Base-by-base conservation (phyloP, 1,140 invertebrate genomes). In the Cyclargus thomasi region DNA sequence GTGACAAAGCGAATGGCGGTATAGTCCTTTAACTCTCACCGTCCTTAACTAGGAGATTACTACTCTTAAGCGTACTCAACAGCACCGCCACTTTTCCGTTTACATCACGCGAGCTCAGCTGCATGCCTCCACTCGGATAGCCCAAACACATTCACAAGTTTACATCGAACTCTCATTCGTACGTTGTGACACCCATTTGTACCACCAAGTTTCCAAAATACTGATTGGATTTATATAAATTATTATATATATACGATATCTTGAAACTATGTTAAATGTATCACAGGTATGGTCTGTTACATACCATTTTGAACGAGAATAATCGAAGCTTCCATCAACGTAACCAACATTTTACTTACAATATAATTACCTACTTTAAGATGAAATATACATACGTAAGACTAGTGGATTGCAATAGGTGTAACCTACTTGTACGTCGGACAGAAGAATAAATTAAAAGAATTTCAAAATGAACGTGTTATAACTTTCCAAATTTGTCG, bases 221-320 rank as follows among this genome's bases (percentile, higher is more conserved):
- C 71, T 72, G 71, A 72, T 72, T 67, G 70, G 67, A 69, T 63
- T 67, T 59, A 69, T 29, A 64, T 69, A 17, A 69, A 67, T 69
- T 65, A 68, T 70, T 68, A 67, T 67, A 69, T 67, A 67, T 67
- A 69, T 63, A 71, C 39, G 65, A 59, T 69, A 69, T 67, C 65
- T 67, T 68, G 47, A 67, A 65, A 67, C 64, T 70, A 67, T 70
- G 64, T 70, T 70, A 67, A 65, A 67, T 70, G 68, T 74, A 74
- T 72, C 73, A 74, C 73, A 74, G 73, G 70, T 74, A 72, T 74
- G 72, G 68, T 67, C 70, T 62, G 68, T 57, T 59, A 68, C 73
- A 74, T 72, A 74, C 73, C 73, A 74, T 71, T 67, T 70, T 72
- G 70, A 70, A 72, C 73, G 66, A 64, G 70, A 69, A 66, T 66